Evolutionary conservation across 2,797 vertebrate species (phyloP).

Genomic region (Bryconaethiops microstoma): DNA sequence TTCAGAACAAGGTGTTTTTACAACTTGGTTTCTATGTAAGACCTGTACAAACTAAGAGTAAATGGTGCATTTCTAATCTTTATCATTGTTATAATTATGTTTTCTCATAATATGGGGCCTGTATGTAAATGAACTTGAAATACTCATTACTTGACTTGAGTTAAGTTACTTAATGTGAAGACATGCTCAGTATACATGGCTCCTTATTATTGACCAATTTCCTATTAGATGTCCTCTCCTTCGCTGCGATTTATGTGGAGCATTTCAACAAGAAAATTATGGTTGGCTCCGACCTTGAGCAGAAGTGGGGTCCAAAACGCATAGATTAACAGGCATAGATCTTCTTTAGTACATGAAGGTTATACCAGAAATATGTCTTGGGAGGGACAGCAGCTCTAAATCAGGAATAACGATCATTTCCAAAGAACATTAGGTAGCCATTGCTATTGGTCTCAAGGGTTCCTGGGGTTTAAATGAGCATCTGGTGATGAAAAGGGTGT

Average conservation of each 20-base stretch:
- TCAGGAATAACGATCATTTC: conserved; percentile 38
- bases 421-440: conserved; percentile 35
- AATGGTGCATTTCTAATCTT: too few relatives aligned
- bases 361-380: conserved; percentile 29
- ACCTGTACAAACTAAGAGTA: too few relatives aligned
- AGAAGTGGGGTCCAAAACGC: conserved; percentile 23
- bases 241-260: conserved; percentile 26
- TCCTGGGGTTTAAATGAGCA: conserved; percentile 24
- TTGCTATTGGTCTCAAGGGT: conserved; percentile 39
- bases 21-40: too few relatives aligned
- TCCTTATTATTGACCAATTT: conserved; percentile 15
- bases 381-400: conserved; percentile 28
- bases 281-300: conserved; percentile 39
- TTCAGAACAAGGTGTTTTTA: too few relatives aligned
- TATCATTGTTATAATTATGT: too few relatives aligned
- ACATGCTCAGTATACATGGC: neutral
- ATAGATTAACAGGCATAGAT: conserved; percentile 40
- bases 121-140: neutral
- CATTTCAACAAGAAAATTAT: conserved; percentile 25
- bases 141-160: neutral
- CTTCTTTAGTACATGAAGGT: conserved; percentile 43
- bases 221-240: conserved; percentile 20
- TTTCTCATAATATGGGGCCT: too few relatives aligned
- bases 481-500: conserved; percentile 25
- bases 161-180: neutral